Percentiles rank a stretch among this genome's conserved stretches.
These are phyloP conservation scores for Thyatira batis DNA, from an alignment of 2,888 invertebrate species.

Conservation along the genomic window DNA sequence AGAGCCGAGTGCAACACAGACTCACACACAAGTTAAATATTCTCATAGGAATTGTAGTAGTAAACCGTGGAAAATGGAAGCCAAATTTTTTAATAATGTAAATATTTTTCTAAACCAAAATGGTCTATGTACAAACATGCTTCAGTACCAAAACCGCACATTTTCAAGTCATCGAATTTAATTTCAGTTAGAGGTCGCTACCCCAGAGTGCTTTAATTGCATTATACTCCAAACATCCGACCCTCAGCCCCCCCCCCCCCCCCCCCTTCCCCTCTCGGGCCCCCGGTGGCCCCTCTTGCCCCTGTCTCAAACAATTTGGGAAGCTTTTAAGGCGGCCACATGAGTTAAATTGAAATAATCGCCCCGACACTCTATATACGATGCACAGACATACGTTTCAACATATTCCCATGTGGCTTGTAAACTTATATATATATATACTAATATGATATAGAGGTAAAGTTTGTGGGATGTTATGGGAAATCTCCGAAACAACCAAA, in stretches of 20 bases:
- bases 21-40: no score
- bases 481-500: no score
- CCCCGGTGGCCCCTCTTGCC: conserved; percentile 11
- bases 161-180: conserved; percentile 28
- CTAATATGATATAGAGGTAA: no score
- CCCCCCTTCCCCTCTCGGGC: conserved; percentile 2
- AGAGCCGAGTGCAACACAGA: no score
- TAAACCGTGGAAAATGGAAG: no score
- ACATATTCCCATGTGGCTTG: background rate
- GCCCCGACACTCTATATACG: conserved; percentile 4
- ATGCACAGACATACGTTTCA: conserved; percentile 4
- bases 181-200: conserved; percentile 26
- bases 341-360: conserved; percentile 51
- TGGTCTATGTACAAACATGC: background rate
- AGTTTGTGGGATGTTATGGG: no score
- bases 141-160: background rate
- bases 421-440: no score
- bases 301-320: conserved; percentile 42
- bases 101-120: background rate
- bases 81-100: no score
- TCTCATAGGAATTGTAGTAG: no score
- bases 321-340: conserved; percentile 59
- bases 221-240: conserved; percentile 33
- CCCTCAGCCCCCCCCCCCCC: conserved; percentile 4
- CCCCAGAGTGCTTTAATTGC: conserved; percentile 38